Base-by-base conservation (phyloP, 2,888 invertebrate genomes). In the Morpho helenor region DNA sequence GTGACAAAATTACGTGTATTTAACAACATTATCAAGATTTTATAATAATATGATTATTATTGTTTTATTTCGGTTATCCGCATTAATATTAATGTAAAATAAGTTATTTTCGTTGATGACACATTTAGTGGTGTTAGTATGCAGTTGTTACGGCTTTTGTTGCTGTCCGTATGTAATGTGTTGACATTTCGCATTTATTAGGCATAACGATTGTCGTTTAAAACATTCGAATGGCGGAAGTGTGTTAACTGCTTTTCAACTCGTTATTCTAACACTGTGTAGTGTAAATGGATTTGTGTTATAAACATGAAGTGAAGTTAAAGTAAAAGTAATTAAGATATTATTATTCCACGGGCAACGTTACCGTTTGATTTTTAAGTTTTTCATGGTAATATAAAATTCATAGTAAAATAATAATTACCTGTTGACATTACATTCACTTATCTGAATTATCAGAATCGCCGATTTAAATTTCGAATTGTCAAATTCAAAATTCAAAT, bases 121-220 rank as follows among this genome's bases (percentile, higher is more conserved):
- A 31, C 31, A 5, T 31, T 31, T 31, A 31, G 31, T 5, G 31
- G 3, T 31, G 31, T 31, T 31, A 31, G 31, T 31, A 31, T 31
- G 31, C 31, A 31, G 3, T 31, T 31, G 31, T 31, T 1, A 31
- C 31, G 31, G 2, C 2, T 31, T 44, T 45, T 42, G 3, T 48
- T 48, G 54, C 42, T 48, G 43, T 23, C 54, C 8, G 48, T 54
- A 54, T 48, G 3, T 42, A n/a, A 40, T 41, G 23, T 31, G 41
- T 23, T n/a, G 7, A 45, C 10, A 57, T 52, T 60, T 65, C 56
- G 59, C 57, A 52, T 63, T 58, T 57, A 69, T 60, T 59, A 58
- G 51, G 68, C 73, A 71, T 74, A 70, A 74, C 64, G 61, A 66
- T 68, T 66, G 64, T 64, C 67, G 63, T 66, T 67, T 57, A 63